Conservation (phyloP, 2,113 vertebrate species). For the Plectropomus leopardus region DNA sequence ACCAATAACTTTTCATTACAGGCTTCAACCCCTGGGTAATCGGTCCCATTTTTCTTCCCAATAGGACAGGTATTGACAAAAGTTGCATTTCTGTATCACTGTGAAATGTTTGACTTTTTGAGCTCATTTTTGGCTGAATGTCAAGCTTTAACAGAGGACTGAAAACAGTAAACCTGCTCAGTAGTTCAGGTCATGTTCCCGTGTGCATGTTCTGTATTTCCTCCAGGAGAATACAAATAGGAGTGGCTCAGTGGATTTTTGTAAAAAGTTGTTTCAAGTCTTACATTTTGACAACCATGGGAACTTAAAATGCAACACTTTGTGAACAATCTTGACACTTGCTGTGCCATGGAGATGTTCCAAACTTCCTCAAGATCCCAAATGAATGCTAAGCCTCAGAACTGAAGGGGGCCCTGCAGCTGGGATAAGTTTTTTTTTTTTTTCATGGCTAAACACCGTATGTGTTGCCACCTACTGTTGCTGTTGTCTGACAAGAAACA, state of each 20-base stretch:
- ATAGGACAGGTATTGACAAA: too few relatives aligned
- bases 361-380: conserved; percentile 32
- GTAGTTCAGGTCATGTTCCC: not conserved
- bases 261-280: conserved; percentile 22
- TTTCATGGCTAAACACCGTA: conserved; percentile 39
- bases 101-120: conserved; percentile 20
- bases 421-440: conserved; percentile 23
- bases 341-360: conserved; percentile 12
- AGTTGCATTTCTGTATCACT: not conserved
- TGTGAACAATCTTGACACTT: conserved; percentile 23
- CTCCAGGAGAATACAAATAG: conserved; percentile 8
- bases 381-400: conserved; percentile 27
- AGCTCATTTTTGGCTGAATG: conserved; percentile 9
- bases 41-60: too few relatives aligned
- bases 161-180: not conserved
- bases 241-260: not conserved
- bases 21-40: too few relatives aligned
- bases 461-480: conserved; percentile 53
- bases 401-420: conserved; percentile 7
- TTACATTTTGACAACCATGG: conserved; percentile 14
- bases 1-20: too few relatives aligned
- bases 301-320: conserved; percentile 7
- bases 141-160: conserved; percentile 3
- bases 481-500: conserved; percentile 58
- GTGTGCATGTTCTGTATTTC: conserved; percentile 2